Conservation (phyloP, 2,113 vertebrate species). For the Dromiciops gliroides region DNA sequence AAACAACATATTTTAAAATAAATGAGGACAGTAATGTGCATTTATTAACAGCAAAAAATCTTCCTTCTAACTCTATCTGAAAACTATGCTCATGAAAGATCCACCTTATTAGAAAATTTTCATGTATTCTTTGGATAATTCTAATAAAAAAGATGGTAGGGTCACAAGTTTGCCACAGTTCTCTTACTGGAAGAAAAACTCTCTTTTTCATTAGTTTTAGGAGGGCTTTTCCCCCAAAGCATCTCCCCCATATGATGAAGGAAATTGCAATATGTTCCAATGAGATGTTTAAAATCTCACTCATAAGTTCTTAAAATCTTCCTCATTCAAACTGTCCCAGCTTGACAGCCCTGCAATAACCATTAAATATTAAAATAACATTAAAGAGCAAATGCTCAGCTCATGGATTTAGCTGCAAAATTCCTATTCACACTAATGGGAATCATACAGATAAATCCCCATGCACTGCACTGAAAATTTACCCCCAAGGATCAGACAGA, state of each 20-base stretch:
- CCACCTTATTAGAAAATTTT: constrained; percentile 53
- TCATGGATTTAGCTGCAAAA: constrained; percentile 68
- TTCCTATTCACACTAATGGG: constrained; percentile 66
- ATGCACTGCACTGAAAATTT: constrained; percentile 39
- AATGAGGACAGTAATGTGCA: constrained; percentile 22
- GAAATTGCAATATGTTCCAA: constrained; percentile 61
- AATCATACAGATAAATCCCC: constrained; percentile 66
- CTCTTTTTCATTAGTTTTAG: constrained; percentile 39
- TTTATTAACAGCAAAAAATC: not conserved
- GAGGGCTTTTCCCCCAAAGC: constrained; percentile 52
- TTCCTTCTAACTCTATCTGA: constrained; percentile 13
- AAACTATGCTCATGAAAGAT: constrained; percentile 46
- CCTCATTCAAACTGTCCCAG: constrained; percentile 70
- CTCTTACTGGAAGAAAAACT: constrained; percentile 44
- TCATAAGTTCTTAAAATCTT: constrained; percentile 70
- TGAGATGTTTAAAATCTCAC: constrained; percentile 69
- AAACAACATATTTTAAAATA: not conserved
- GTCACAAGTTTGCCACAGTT: constrained; percentile 52
- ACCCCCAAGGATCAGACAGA: constrained; percentile 61
- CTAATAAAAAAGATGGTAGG: constrained; percentile 62
- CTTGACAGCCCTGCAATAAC: constrained; percentile 73
- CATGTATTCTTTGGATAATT: constrained; percentile 45
- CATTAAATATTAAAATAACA: constrained; percentile 81
- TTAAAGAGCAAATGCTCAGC: constrained; percentile 76
- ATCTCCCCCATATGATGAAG: constrained; percentile 38